Percentiles rank a stretch among this genome's conserved stretches.
Conservation (phyloP, 2,113 vertebrate genomes). For the Syrmaticus mikado region DNA sequence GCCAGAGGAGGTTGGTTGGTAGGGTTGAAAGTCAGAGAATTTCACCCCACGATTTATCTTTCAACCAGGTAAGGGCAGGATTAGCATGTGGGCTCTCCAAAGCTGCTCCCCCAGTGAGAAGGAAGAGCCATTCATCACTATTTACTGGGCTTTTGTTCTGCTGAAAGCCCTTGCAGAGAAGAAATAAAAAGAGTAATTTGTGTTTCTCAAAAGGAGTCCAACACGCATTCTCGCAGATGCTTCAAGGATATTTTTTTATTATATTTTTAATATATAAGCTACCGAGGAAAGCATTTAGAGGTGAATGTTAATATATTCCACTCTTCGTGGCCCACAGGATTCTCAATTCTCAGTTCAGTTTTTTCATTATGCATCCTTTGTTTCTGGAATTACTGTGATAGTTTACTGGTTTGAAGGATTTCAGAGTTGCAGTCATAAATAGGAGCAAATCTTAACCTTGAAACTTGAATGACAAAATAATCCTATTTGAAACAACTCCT, state of each 20-base stretch:
- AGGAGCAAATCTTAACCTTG: conserved; percentile 68
- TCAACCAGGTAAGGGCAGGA: conserved; percentile 61
- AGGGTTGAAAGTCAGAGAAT: conserved; percentile 54
- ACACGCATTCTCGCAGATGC: conserved; percentile 48
- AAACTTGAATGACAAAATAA: conserved; percentile 64
- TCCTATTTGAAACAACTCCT: conserved; percentile 57
- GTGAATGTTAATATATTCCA: conserved; percentile 66
- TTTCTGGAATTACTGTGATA: conserved; percentile 66
- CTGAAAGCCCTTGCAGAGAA: conserved; percentile 67
- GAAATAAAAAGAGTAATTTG: conserved; percentile 69
- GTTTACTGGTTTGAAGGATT: conserved; percentile 67
- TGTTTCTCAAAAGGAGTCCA: conserved; percentile 67
- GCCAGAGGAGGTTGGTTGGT: conserved; percentile 18
- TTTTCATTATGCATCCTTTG: conserved; percentile 67
- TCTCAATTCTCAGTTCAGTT: conserved; percentile 53
- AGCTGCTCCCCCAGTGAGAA: conserved; percentile 56
- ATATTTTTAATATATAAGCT: conserved; percentile 55
- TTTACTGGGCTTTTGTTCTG: conserved; percentile 69
- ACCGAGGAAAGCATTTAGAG: conserved; percentile 12
- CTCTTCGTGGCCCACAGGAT: conserved; percentile 40
- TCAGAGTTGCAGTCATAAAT: conserved; percentile 52
- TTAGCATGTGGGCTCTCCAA: conserved; percentile 59
- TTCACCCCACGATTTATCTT: conserved; percentile 59
- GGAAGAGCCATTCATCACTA: conserved; percentile 66
- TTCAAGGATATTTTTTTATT: conserved; percentile 45